Base-by-base conservation (phyloP, 2,888 invertebrate genomes). In the Sipunculus nudus region DNA sequence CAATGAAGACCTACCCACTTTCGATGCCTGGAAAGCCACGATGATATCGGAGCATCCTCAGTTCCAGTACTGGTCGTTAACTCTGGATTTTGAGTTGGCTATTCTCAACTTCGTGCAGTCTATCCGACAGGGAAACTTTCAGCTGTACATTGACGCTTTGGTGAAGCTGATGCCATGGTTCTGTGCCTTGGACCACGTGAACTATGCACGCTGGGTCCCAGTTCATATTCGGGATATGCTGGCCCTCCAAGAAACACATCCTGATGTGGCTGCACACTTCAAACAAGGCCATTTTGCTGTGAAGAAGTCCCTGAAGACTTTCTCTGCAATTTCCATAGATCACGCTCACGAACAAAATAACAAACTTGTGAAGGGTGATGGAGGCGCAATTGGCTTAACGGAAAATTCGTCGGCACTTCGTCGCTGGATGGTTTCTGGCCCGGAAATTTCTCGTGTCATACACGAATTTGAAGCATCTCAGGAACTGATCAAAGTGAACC, bases 301-400 rank as follows among this genome's bases (percentile, higher is more conserved):
- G 10, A 23, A 59, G 16, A 60, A 56, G 19, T 41, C 45, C 8
- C 6, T 25, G 1, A 6, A 43, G 26, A 13, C 21, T 26, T 60
- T 60, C 35, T 68, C 59, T 28, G 53, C 54, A 4, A 55, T 66
- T 10, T 56, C 65, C 3, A 47, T 68, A 13, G 65, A 68, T 28
- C 68, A 66, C 31, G 68, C 65, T 5, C 65, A 67, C 54, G 62
- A 66, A 32, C 65, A 65, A 35, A 41, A 45, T 38, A 63, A 63
- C 57, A 61, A 56, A 6, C 32, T 29, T 13, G 41, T 56, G 16
- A 63, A 61, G 21, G 45, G 58, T 21, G 61, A 63, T 38, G 65
- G 65, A 31, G 58, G 61, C 23, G 61, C 61, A 31, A 54, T 63
- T 49, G 65, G 61, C 26, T 32, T 65, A 13, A 58, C 54, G 3